Percentiles rank a stretch among this genome's conserved stretches.
Conservation (phyloP, 2,888 invertebrate species). For the Schrankia costaestrigalis region DNA sequence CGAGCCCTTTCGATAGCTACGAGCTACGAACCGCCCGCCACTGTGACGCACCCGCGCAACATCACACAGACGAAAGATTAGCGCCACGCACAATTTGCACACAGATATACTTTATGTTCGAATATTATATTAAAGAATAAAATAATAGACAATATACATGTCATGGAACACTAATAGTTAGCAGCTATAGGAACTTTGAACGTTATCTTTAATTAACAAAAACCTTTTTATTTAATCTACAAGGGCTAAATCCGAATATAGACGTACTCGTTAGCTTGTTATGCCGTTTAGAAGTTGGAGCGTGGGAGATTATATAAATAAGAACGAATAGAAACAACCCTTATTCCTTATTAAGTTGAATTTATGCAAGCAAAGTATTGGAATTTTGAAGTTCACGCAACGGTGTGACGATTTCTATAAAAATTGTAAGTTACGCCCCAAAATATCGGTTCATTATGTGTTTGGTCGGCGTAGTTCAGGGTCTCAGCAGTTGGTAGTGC, state of each 20-base stretch:
- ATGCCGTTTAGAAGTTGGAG: too few relatives aligned
- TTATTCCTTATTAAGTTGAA: constrained; percentile 11
- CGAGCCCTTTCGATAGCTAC: constrained; percentile 52
- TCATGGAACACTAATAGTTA: too few relatives aligned
- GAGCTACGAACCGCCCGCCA: constrained; percentile 28
- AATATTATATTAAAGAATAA: too few relatives aligned
- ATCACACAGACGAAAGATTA: constrained; percentile 26
- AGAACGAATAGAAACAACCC: constrained; percentile 7
- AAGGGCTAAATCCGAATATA: too few relatives aligned
- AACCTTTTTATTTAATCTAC: too few relatives aligned
- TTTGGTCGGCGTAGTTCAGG: constrained; percentile 27
- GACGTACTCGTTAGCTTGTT: too few relatives aligned
- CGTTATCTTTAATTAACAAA: too few relatives aligned
- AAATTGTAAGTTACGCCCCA: constrained; percentile 18
- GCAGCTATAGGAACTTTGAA: too few relatives aligned
- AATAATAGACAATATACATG: too few relatives aligned
- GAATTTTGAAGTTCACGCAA: constrained; percentile 14
- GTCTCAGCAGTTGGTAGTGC: constrained; percentile 33
- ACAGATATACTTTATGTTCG: constrained; percentile 35
- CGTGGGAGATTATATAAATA: too few relatives aligned
- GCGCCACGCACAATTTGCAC: constrained; percentile 30
- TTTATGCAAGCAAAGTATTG: constrained; percentile 6
- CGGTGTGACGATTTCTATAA: constrained; percentile 23
- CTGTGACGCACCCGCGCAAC: constrained; percentile 27
- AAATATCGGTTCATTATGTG: constrained; percentile 24